Percentiles rank a stretch among this genome's conserved stretches.
These are phyloP conservation scores for Dromococcyx pavoninus DNA, from an alignment of 2,797 vertebrate species.

Conservation along the genomic window DNA sequence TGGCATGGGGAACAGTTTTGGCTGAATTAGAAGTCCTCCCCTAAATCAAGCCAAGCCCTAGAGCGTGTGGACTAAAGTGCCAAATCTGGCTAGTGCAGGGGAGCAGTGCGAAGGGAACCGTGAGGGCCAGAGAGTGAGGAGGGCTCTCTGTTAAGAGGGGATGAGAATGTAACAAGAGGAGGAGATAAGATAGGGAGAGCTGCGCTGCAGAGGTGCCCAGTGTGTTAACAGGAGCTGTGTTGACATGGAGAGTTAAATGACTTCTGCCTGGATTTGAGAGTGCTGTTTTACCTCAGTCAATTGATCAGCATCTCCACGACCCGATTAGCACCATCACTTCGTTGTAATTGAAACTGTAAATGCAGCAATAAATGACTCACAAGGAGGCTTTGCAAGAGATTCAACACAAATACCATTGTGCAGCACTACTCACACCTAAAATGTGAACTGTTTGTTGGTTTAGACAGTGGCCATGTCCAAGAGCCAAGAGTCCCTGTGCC, in stretches of 20 bases:
- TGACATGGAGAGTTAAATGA: background rate
- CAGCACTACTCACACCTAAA: background rate
- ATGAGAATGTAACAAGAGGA: background rate
- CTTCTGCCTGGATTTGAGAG: background rate
- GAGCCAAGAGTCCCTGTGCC: background rate
- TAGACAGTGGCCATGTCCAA: fast-evolving
- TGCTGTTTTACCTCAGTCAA: background rate
- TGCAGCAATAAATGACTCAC: background rate
- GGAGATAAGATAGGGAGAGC: background rate
- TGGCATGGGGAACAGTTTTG: background rate
- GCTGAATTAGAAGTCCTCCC: background rate
- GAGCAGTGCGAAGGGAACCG: background rate
- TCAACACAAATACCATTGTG: background rate
- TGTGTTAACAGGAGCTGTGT: background rate
- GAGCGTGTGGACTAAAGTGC: background rate
- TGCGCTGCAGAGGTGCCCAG: background rate
- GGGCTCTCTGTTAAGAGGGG: background rate
- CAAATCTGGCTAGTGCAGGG: background rate
- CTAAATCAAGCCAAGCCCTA: background rate
- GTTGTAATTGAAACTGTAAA: background rate
- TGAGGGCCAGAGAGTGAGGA: background rate
- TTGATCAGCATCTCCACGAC: background rate
- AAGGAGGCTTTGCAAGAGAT: background rate
- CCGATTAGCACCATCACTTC: background rate
- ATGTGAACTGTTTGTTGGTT: background rate